phyloP scores from a whole-genome alignment of 2,888 invertebrate species.

The Danaus chrysippus region DNA sequence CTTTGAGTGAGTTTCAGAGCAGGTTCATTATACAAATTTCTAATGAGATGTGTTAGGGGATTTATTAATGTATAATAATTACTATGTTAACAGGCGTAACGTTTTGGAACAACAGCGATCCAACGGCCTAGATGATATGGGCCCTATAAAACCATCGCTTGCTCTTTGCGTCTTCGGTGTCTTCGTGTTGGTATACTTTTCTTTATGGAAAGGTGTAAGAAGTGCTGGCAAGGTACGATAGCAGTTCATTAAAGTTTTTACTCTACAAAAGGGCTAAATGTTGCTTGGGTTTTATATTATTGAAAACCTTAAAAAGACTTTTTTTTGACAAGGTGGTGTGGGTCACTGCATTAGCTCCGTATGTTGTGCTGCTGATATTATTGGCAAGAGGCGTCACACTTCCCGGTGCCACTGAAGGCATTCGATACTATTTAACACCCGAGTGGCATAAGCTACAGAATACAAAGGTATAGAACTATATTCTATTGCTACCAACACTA shows the following conservation, averaged over 20 bases:
- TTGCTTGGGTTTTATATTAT: constrained; percentile 14
- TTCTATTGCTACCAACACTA: neutral
- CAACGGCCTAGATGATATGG: constrained; percentile 91
- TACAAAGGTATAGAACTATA: constrained; percentile 77
- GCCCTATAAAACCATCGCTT: constrained; percentile 92
- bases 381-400: constrained; percentile 90
- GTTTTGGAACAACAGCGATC: constrained; percentile 92
- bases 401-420: constrained; percentile 91
- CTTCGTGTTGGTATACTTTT: constrained; percentile 96
- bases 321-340: constrained; percentile 87
- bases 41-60: too few relatives aligned
- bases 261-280: neutral
- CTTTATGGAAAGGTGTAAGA: constrained; percentile 96
- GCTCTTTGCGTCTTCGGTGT: constrained; percentile 94
- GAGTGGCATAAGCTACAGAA: constrained; percentile 91
- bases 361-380: constrained; percentile 92
- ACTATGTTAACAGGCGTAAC: constrained; percentile 81
- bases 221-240: constrained; percentile 91
- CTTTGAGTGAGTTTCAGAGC: constrained; percentile 83
- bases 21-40: too few relatives aligned
- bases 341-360: constrained; percentile 96
- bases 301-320: neutral
- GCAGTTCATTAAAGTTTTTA: neutral
- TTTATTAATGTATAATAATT: neutral
- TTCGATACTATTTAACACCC: constrained; percentile 92